These are phyloP conservation scores for Eolophus roseicapilla DNA, from an alignment of 2,113 vertebrate genomes.

Conservation along the genomic window DNA sequence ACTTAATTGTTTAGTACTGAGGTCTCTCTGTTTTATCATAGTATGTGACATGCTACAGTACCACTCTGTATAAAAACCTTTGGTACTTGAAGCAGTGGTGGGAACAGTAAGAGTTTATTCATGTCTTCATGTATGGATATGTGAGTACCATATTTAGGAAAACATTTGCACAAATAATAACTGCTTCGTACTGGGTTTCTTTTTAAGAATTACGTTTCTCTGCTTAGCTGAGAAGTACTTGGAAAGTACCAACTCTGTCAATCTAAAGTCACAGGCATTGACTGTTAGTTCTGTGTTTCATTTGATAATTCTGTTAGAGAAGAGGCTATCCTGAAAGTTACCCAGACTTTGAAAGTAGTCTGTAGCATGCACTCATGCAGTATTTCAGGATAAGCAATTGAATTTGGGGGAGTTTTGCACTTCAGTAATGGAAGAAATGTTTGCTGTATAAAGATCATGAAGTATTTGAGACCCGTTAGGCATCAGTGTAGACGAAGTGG, in stretches of 20 bases:
- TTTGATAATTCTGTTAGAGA: neutral
- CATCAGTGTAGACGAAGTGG: neutral
- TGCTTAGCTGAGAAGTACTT: neutral
- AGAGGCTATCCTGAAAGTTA: neutral
- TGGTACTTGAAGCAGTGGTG: constrained; percentile 14
- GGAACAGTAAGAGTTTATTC: constrained; percentile 41
- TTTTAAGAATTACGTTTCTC: neutral
- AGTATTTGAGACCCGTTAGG: neutral
- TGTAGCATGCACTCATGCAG: neutral
- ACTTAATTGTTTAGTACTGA: constrained; percentile 49
- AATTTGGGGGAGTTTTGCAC: neutral
- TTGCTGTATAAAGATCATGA: neutral
- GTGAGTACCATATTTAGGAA: neutral
- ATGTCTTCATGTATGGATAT: neutral
- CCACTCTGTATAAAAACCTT: constrained; percentile 38
- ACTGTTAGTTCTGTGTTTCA: neutral
- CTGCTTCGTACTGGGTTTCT: neutral
- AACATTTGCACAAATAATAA: neutral
- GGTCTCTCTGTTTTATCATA: constrained; percentile 34
- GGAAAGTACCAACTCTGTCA: neutral
- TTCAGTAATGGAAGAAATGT: neutral
- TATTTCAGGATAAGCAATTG: neutral
- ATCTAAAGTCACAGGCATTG: rapidly evolving
- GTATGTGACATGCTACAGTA: constrained; percentile 23
- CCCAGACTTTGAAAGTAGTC: neutral